These are phyloP conservation scores for Criorhina ranunculi DNA, from an alignment of 2,888 invertebrate genomes.

Conservation along the genomic window DNA sequence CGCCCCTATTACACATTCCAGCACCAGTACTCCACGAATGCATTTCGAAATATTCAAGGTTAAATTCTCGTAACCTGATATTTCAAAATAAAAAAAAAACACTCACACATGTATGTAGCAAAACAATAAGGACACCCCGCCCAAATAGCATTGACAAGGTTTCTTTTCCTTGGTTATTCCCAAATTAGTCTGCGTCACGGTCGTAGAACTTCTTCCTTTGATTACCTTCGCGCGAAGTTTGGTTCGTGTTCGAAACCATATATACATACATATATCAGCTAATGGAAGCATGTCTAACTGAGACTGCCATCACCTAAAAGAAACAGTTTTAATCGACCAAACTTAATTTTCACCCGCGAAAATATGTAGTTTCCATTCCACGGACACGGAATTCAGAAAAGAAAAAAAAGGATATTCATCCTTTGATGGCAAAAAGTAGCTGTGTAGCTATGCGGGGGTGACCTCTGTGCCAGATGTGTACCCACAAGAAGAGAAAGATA, in stretches of 20 bases:
- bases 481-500: neutral
- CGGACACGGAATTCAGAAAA: neutral
- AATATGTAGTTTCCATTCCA: neutral
- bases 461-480: constrained; percentile 25
- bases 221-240: neutral
- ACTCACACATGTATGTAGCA: neutral
- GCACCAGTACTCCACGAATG: neutral
- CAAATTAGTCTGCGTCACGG: neutral
- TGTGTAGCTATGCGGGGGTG: neutral
- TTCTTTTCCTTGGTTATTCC: neutral
- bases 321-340: constrained; percentile 36
- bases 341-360: constrained; percentile 5
- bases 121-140: neutral
- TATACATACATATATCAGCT: too few relatives aligned
- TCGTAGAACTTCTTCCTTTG: neutral
- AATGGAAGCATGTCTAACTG: neutral
- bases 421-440: constrained; percentile 7
- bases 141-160: constrained; percentile 9
- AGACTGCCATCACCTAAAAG: neutral
- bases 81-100: neutral
- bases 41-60: constrained; percentile 4
- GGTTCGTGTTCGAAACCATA: constrained; percentile 26
- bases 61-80: constrained; percentile 15
- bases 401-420: neutral
- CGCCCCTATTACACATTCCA: neutral